phyloP scores from a whole-genome alignment of 2,797 vertebrate species.

The Meriones psammophilus region DNA sequence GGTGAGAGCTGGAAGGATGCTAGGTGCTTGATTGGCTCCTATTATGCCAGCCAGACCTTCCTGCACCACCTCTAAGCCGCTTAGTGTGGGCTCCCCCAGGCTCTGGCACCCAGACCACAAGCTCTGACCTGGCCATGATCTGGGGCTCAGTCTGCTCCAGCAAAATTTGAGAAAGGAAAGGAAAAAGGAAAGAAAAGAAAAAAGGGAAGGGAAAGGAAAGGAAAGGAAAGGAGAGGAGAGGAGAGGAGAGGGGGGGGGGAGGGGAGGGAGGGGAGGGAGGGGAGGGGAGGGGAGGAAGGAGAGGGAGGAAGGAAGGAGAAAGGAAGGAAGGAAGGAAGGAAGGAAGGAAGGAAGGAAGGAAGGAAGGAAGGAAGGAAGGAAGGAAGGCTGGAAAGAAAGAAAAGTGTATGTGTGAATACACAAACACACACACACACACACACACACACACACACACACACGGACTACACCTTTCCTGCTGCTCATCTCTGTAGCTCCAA shows the following conservation, averaged over 20 bases:
- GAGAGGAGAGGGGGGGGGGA: background rate
- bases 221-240: background rate
- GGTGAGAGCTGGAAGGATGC: background rate
- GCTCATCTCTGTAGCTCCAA: too few relatives aligned
- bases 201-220: background rate
- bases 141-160: too few relatives aligned
- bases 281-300: too few relatives aligned
- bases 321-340: too few relatives aligned
- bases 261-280: too few relatives aligned
- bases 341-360: too few relatives aligned
- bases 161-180: background rate
- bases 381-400: background rate
- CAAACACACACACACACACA: accelerated
- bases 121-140: too few relatives aligned
- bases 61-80: too few relatives aligned
- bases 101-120: background rate
- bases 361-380: too few relatives aligned
- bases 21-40: background rate
- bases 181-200: accelerated
- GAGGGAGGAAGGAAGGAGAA: accelerated
- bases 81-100: background rate
- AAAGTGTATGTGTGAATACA: background rate
- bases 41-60: too few relatives aligned
- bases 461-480: background rate
- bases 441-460: background rate